phyloP scores from a whole-genome alignment of 2,113 vertebrate genomes.

The Istiophorus platypterus region DNA sequence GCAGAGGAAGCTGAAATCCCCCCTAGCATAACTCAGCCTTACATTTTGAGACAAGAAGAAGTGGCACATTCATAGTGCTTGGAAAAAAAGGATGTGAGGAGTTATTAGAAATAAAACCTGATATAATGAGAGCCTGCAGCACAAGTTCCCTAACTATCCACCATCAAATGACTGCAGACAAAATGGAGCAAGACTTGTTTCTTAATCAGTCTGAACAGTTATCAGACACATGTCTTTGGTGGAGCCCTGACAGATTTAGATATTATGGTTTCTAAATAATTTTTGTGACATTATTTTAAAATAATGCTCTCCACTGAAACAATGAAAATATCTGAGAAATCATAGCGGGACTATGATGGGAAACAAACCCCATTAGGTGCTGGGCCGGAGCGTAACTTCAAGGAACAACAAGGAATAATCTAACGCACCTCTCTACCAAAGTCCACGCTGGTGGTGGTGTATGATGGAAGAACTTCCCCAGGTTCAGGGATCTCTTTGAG shows the following conservation, averaged over 20 bases:
- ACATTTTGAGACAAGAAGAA: slow-evolving; percentile 27
- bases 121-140: background rate
- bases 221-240: too few relatives aligned
- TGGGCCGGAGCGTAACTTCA: background rate
- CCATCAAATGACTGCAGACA: background rate
- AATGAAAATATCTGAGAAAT: background rate
- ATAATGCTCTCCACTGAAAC: background rate
- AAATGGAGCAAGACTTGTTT: background rate
- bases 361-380: background rate
- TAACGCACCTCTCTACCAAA: slow-evolving; percentile 81
- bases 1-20: background rate
- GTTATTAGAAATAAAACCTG: background rate
- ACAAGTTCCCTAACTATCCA: background rate
- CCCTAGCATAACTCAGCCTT: background rate
- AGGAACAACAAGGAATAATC: background rate
- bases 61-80: background rate
- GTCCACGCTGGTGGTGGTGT: slow-evolving; percentile 64
- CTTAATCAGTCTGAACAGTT: too few relatives aligned
- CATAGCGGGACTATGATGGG: background rate
- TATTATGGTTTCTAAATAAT: background rate
- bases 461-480: slow-evolving; percentile 62
- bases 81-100: background rate
- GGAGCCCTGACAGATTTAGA: background rate
- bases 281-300: background rate
- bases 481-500: slow-evolving; percentile 43